phyloP scores from a whole-genome alignment of 2,888 invertebrate genomes.

The Zhuqinia jingwanae region DNA sequence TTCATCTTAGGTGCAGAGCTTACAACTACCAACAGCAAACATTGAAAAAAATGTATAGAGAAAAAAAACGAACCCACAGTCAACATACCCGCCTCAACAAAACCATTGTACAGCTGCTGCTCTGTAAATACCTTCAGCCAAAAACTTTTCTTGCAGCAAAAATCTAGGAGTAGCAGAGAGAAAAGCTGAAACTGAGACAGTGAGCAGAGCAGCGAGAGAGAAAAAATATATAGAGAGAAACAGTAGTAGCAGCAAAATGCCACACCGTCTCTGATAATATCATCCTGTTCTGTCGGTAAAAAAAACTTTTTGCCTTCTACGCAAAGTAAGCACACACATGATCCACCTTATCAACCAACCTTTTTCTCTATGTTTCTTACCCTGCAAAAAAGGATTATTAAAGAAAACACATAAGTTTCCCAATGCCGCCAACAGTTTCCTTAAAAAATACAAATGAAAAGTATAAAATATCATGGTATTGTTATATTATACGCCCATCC shows the following conservation, averaged over 20 bases:
- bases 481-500: too few species aligned
- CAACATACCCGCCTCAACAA: background rate
- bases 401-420: background rate
- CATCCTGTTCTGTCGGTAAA: background rate
- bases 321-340: conserved; percentile 34
- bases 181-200: background rate
- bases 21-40: too few species aligned
- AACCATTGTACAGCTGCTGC: too few species aligned
- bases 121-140: background rate
- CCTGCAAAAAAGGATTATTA: conserved; percentile 33
- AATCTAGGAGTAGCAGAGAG: too few species aligned
- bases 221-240: conserved; percentile 52
- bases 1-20: too few species aligned
- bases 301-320: conserved; percentile 41
- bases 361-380: too few species aligned
- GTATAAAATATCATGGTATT: background rate
- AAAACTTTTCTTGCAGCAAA: background rate
- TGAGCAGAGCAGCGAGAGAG: background rate
- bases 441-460: background rate
- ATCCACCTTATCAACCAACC: too few species aligned
- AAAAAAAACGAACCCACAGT: background rate
- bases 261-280: background rate
- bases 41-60: too few species aligned
- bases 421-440: background rate
- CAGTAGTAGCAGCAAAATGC: conserved; percentile 7